These are phyloP conservation scores for Vespertilio murinus DNA, from an alignment of 2,797 vertebrate genomes.

Conservation along the genomic window DNA sequence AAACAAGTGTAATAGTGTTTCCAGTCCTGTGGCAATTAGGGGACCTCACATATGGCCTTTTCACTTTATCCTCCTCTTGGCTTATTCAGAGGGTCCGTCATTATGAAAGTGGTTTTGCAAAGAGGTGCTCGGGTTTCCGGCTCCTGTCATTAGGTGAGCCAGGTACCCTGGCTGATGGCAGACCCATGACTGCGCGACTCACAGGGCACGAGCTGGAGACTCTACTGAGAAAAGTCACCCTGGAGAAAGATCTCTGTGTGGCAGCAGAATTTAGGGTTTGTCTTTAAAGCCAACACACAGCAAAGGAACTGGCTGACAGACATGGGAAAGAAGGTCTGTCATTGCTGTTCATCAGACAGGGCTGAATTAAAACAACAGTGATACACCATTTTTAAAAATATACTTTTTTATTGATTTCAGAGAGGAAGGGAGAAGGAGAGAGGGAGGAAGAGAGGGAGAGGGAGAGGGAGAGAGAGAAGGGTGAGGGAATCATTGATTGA, in stretches of 20 bases:
- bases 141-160: constrained; percentile 70
- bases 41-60: constrained; percentile 82
- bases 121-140: constrained; percentile 81
- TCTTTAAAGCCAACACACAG: constrained; percentile 3
- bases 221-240: constrained; percentile 62
- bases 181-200: constrained; percentile 36
- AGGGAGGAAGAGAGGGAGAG: too few relatives aligned
- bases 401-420: too few relatives aligned
- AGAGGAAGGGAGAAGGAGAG: too few relatives aligned
- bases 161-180: constrained; percentile 50
- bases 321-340: neutral
- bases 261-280: neutral
- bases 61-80: constrained; percentile 83
- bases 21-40: constrained; percentile 80
- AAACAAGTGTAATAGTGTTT: constrained; percentile 81
- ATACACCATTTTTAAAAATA: neutral
- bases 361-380: neutral
- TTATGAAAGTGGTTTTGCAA: constrained; percentile 84
- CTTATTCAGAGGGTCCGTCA: constrained; percentile 84
- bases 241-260: constrained; percentile 61
- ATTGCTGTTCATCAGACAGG: neutral
- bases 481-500: too few relatives aligned
- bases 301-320: neutral
- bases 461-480: accelerated
- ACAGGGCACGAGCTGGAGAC: constrained; percentile 41